Evolutionary conservation across 2,797 vertebrate species (phyloP).

Genomic region (Squalus acanthias): DNA sequence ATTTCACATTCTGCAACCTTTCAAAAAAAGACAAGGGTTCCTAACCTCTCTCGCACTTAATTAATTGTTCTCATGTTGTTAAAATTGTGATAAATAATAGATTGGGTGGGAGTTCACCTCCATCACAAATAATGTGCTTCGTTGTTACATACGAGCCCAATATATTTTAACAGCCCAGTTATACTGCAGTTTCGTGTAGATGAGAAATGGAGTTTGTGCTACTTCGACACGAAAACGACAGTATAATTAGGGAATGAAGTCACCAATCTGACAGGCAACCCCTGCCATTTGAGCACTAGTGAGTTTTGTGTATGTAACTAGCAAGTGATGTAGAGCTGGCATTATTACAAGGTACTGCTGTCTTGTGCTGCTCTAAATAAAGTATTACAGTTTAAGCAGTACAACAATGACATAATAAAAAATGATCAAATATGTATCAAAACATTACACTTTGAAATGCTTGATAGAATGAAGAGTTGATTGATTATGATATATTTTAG

Average conservation of each 20-base stretch:
- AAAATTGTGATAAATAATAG: not conserved
- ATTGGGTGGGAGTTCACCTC: no score
- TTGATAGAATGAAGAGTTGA: not conserved
- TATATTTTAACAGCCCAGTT: not conserved
- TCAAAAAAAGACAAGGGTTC: not conserved
- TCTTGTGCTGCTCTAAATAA: not conserved
- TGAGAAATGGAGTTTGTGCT: not conserved
- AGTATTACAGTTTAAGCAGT: not conserved
- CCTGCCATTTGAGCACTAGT: not conserved
- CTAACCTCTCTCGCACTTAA: not conserved
- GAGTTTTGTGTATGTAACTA: not conserved
- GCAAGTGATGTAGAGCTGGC: not conserved
- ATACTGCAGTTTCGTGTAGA: not conserved
- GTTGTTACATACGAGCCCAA: not conserved
- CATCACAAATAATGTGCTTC: not conserved
- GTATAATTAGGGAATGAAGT: not conserved
- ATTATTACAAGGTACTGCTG: not conserved
- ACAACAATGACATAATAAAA: not conserved
- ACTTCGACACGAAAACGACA: not conserved
- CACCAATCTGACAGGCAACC: not conserved
- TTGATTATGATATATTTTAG: not conserved
- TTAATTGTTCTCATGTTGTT: not conserved
- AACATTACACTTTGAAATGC: not conserved
- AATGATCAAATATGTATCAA: not conserved
- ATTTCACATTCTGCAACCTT: not conserved